phyloP scores from a whole-genome alignment of 2,113 vertebrate genomes.

The Choloepus hoffmanni region DNA sequence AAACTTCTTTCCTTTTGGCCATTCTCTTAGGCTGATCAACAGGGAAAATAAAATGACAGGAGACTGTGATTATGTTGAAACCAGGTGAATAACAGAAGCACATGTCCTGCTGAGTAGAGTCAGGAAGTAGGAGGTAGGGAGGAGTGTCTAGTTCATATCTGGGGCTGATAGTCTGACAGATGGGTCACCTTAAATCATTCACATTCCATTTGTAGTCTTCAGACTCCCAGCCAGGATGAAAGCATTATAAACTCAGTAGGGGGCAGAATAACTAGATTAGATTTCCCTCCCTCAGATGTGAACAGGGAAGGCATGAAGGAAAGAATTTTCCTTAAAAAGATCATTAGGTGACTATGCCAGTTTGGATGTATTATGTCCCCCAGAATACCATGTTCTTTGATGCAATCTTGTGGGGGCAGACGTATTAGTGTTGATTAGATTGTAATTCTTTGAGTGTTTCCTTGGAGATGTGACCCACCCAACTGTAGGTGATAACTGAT shows the following conservation, averaged over 20 bases:
- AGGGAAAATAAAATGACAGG: neutral
- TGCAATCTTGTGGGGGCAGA: too few relatives aligned
- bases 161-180: neutral
- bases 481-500: too few relatives aligned
- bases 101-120: constrained; percentile 30
- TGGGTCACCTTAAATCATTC: constrained; percentile 57
- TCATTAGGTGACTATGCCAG: neutral
- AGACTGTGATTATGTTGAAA: neutral
- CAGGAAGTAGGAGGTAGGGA: neutral
- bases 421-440: too few relatives aligned
- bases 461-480: too few relatives aligned
- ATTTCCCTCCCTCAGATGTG: neutral
- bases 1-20: neutral
- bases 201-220: neutral
- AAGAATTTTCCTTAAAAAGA: constrained; percentile 15
- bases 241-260: constrained; percentile 56
- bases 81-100: neutral
- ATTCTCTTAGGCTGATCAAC: neutral
- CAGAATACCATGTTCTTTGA: too few relatives aligned
- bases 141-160: neutral
- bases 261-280: neutral
- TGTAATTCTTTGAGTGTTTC: too few relatives aligned
- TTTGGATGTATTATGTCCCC: too few relatives aligned
- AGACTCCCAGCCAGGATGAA: constrained; percentile 45
- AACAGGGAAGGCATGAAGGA: neutral